These are phyloP conservation scores for Rhimphoctona megacephalus DNA, from an alignment of 2,888 invertebrate species.

Conservation along the genomic window DNA sequence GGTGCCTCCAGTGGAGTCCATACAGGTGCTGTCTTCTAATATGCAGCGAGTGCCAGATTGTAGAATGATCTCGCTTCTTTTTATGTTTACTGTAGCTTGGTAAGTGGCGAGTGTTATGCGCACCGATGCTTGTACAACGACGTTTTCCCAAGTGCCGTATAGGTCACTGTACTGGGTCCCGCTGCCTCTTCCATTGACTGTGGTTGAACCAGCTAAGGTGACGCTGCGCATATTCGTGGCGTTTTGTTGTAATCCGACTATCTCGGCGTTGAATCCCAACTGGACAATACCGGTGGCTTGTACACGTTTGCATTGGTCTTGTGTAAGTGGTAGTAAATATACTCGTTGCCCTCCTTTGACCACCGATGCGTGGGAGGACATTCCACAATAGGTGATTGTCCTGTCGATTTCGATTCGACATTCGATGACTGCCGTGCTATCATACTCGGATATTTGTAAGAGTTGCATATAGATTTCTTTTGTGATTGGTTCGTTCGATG, in stretches of 20 bases:
- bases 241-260: constrained; percentile 15
- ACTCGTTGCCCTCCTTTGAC: constrained; percentile 27
- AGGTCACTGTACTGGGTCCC: constrained; percentile 64
- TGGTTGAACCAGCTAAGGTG: constrained; percentile 11
- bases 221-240: constrained; percentile 9
- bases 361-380: constrained; percentile 55
- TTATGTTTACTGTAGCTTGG: not conserved
- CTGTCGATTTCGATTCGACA: constrained; percentile 62
- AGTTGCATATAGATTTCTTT: constrained; percentile 30
- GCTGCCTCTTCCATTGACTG: constrained; percentile 52
- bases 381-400: constrained; percentile 60
- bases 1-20: not conserved
- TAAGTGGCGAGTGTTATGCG: constrained; percentile 9
- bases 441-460: constrained; percentile 50
- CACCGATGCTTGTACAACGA: constrained; percentile 42
- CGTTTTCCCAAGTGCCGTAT: too few species aligned
- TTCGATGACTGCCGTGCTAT: constrained; percentile 13
- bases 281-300: constrained; percentile 16
- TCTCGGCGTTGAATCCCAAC: constrained; percentile 23
- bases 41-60: not conserved
- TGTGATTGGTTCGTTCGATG: not conserved
- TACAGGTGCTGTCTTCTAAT: not conserved
- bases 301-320: constrained; percentile 25
- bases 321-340: constrained; percentile 12
- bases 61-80: constrained; percentile 3